These are phyloP conservation scores for Pogonocherus hispidulus DNA, from an alignment of 2,888 invertebrate genomes.

Conservation along the genomic window DNA sequence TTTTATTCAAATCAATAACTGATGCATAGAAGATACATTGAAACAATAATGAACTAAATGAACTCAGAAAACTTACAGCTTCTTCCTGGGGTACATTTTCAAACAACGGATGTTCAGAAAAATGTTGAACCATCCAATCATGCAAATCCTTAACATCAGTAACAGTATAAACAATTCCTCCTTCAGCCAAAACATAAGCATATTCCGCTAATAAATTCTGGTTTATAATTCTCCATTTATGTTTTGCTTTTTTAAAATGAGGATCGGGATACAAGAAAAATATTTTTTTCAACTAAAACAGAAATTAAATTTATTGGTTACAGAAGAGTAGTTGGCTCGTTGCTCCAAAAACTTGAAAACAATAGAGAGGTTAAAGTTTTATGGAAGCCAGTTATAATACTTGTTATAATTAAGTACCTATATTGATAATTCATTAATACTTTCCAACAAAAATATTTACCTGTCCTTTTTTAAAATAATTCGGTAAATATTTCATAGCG, in stretches of 20 bases:
- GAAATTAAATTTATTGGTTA: too few species aligned
- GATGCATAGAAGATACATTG: too few species aligned
- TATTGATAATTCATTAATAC: too few species aligned
- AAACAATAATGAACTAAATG: too few species aligned
- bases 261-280: constrained; percentile 99
- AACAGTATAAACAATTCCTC: constrained; percentile 93
- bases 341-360: too few species aligned
- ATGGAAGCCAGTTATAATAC: too few species aligned
- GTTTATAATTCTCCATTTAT: constrained; percentile 99
- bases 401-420: too few species aligned
- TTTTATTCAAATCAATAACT: too few species aligned
- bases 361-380: too few species aligned
- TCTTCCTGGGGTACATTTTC: constrained; percentile 80
- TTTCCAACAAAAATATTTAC: too few species aligned
- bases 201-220: constrained; percentile 94
- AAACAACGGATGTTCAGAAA: constrained; percentile 92
- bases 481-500: constrained; percentile 99
- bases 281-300: constrained; percentile 88
- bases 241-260: constrained; percentile 98
- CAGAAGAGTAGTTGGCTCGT: too few species aligned
- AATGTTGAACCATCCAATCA: constrained; percentile 96
- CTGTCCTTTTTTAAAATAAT: constrained; percentile 95
- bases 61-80: constrained; percentile 75
- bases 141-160: constrained; percentile 98
- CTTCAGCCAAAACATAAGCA: constrained; percentile 90